phyloP scores from a whole-genome alignment of 1,140 invertebrate genomes.

The Sipha flava region DNA sequence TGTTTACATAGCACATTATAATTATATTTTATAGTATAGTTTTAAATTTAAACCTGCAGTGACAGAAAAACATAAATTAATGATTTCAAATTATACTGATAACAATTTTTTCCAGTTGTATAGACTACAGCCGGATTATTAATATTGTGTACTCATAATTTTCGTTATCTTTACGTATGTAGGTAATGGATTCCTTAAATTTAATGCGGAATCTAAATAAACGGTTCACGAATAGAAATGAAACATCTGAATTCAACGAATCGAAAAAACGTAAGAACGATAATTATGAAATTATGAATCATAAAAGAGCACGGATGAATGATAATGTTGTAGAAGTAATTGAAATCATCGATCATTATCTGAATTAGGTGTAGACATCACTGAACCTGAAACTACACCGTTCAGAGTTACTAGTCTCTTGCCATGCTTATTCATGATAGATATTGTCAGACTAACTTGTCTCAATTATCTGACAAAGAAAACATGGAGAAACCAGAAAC shows the following conservation, averaged over 20 bases:
- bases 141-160: no score
- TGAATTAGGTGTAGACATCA: constrained; percentile 17
- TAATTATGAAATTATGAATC: not conserved
- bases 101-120: no score
- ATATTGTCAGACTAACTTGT: not conserved
- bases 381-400: not conserved
- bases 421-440: not conserved
- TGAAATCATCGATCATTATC: constrained; percentile 18
- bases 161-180: no score
- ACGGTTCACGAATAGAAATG: not conserved
- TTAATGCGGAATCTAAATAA: not conserved
- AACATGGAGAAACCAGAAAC: not conserved
- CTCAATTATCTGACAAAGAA: not conserved
- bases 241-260: not conserved
- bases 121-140: no score
- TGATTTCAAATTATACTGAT: no score
- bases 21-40: no score
- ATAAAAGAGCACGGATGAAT: constrained; percentile 14
- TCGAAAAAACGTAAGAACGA: constrained; percentile 5
- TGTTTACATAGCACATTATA: no score
- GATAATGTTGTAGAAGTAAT: constrained; percentile 16
- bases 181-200: constrained; percentile 7
- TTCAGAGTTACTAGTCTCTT: constrained; percentile 18
- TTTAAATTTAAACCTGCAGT: no score
- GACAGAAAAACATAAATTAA: no score